Evolutionary conservation across 92 coral and sea anemone species (phyloP).

Genomic region (Porites cylindrica): DNA sequence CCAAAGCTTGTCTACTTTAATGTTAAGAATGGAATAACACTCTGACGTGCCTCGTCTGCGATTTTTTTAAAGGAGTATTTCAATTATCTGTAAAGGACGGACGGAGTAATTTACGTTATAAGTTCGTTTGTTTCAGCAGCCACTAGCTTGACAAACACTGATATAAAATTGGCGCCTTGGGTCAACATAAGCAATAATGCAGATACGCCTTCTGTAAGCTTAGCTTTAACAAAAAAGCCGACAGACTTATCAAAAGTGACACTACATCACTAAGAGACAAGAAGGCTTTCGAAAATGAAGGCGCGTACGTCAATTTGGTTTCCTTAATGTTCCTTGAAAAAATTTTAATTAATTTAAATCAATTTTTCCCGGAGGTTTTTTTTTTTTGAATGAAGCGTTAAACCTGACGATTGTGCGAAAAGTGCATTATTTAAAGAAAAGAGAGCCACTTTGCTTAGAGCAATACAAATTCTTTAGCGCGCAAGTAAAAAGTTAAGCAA

Average conservation of each 20-base stretch:
- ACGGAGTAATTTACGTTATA: not conserved
- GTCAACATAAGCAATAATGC: conserved; percentile 18
- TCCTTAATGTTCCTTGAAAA: conserved; percentile 7
- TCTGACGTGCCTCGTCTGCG: too few relatives aligned
- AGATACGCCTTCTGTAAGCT: conserved; percentile 29
- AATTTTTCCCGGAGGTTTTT: conserved; percentile 15
- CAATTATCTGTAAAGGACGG: conserved; percentile 11
- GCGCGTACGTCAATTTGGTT: conserved; percentile 4
- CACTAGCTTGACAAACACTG: conserved; percentile 15
- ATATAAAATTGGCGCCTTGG: conserved; percentile 4
- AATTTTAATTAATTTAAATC: conserved; percentile 28
- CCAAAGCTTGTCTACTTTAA: too few relatives aligned
- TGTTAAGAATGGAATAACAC: too few relatives aligned
- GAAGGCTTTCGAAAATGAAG: conserved; percentile 16
- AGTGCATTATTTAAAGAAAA: conserved; percentile 11
- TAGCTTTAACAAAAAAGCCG: conserved; percentile 43
- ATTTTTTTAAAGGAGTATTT: not conserved
- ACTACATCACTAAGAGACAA: not conserved
- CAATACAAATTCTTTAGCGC: not conserved
- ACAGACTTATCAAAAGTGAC: conserved; percentile 40
- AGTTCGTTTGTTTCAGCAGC: conserved; percentile 14
- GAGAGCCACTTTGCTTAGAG: conserved; percentile 20
- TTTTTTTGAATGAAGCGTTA: conserved; percentile 2
- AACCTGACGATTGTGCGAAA: conserved; percentile 10
- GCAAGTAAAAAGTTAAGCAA: not conserved